Percentiles rank a stretch among this genome's conserved stretches.
These are phyloP conservation scores for Operophtera brumata DNA, from an alignment of 2,888 invertebrate genomes.

Conservation along the genomic window DNA sequence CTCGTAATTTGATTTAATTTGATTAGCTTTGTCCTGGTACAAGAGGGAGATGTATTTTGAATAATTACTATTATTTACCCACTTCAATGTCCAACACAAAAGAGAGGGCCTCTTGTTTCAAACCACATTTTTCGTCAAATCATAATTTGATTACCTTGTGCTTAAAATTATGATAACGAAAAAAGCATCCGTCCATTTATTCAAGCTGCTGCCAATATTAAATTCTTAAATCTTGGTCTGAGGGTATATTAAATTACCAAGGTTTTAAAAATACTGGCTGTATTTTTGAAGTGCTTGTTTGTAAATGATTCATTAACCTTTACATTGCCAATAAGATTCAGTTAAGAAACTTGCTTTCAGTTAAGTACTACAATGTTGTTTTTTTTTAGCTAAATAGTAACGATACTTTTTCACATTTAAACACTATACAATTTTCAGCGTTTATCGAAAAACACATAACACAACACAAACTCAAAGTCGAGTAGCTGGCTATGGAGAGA, in stretches of 20 bases:
- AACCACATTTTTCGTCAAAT: constrained; percentile 44
- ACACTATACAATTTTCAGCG: no score
- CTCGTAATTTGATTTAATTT: constrained; percentile 54
- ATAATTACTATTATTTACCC: constrained; percentile 50
- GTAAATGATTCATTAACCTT: no score
- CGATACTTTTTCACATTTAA: no score
- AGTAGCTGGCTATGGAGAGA: no score
- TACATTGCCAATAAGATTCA: no score
- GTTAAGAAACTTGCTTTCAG: no score
- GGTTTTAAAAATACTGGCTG: constrained; percentile 24
- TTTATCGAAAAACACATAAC: no score
- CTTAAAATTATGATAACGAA: constrained; percentile 62
- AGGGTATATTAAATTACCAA: constrained; percentile 50
- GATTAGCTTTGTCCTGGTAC: constrained; percentile 51
- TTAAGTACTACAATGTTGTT: no score
- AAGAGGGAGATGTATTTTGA: constrained; percentile 39
- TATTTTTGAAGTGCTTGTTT: constrained; percentile 14
- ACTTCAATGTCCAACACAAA: constrained; percentile 40
- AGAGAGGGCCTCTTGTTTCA: constrained; percentile 25
- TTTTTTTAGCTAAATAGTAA: no score
- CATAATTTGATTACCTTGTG: constrained; percentile 62
- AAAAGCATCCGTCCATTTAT: constrained; percentile 62
- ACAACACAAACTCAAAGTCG: no score
- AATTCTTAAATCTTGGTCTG: constrained; percentile 62
- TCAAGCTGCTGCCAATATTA: constrained; percentile 72